These are phyloP conservation scores for Galerucella calmariensis DNA, from an alignment of 2,888 invertebrate genomes.

Conservation along the genomic window DNA sequence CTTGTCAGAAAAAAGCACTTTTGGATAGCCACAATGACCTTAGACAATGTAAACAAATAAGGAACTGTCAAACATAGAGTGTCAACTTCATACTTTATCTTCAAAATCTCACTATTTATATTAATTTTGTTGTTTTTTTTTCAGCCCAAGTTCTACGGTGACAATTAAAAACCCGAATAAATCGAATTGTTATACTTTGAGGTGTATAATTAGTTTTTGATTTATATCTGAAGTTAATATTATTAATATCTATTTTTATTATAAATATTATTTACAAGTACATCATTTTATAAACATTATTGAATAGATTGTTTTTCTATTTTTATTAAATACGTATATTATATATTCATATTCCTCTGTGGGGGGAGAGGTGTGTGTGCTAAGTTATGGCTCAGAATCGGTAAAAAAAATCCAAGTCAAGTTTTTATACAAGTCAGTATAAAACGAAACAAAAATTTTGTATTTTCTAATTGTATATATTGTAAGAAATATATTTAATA, in stretches of 20 bases:
- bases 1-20: too few relatives aligned
- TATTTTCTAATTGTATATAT: conserved; percentile 16
- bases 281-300: conserved; percentile 39
- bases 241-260: conserved; percentile 53
- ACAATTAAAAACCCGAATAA: conserved; percentile 66
- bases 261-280: conserved; percentile 44
- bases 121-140: conserved; percentile 56
- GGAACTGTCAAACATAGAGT: too few relatives aligned
- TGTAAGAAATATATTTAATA: conserved; percentile 19
- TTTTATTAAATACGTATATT: not conserved
- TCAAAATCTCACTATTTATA: too few relatives aligned
- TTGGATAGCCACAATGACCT: too few relatives aligned
- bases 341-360: not conserved
- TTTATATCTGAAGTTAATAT: conserved; percentile 37
- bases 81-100: too few relatives aligned
- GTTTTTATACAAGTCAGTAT: conserved; percentile 7
- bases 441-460: conserved; percentile 5
- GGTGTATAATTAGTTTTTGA: conserved; percentile 33
- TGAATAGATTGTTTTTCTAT: not conserved
- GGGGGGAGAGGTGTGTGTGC: not conserved
- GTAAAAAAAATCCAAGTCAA: not conserved
- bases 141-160: conserved; percentile 75
- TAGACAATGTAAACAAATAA: too few relatives aligned
- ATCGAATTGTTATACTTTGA: conserved; percentile 37
- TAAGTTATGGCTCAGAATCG: conserved; percentile 6